Evolutionary conservation across 1,140 invertebrate species (phyloP).

Genomic region (Papilio dardanus): DNA sequence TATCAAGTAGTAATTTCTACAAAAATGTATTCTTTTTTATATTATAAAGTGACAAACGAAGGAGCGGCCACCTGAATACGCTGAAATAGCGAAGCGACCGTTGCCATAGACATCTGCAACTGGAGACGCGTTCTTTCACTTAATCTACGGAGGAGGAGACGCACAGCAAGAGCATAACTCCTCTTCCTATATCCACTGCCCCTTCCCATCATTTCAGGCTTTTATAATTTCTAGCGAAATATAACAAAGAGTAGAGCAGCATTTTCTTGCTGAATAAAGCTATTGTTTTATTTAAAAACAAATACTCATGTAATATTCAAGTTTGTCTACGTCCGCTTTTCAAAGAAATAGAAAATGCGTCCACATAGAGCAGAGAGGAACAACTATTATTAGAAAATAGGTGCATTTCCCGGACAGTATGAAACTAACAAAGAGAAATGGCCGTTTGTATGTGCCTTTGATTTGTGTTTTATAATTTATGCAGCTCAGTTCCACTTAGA

Average conservation of each 20-base stretch:
- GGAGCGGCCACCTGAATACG: too few species aligned
- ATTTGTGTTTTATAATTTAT: constrained; percentile 23
- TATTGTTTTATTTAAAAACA: constrained; percentile 11
- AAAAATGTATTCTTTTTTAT: too few species aligned
- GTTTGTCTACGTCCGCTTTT: background rate
- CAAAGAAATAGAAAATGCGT: constrained; percentile 13
- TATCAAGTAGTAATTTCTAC: background rate
- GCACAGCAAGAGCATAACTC: too few species aligned
- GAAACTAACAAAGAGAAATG: constrained; percentile 20
- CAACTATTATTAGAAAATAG: constrained; percentile 6
- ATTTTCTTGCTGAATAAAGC: background rate
- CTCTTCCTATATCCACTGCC: too few species aligned
- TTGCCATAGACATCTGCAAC: too few species aligned
- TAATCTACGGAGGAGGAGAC: too few species aligned
- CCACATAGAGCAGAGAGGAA: background rate
- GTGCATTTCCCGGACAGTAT: constrained; percentile 14
- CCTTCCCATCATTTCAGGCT: too few species aligned
- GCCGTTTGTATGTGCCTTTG: constrained; percentile 8
- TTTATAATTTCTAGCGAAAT: background rate
- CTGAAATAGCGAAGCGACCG: too few species aligned
- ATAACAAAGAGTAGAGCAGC: background rate
- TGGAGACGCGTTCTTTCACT: too few species aligned
- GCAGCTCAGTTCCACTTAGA: background rate
- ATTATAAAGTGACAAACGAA: too few species aligned
- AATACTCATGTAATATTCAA: constrained; percentile 21